Percentiles rank a stretch among this genome's conserved stretches.
phyloP scores from a whole-genome alignment of 2,797 vertebrate species.

The Picus viridis region DNA sequence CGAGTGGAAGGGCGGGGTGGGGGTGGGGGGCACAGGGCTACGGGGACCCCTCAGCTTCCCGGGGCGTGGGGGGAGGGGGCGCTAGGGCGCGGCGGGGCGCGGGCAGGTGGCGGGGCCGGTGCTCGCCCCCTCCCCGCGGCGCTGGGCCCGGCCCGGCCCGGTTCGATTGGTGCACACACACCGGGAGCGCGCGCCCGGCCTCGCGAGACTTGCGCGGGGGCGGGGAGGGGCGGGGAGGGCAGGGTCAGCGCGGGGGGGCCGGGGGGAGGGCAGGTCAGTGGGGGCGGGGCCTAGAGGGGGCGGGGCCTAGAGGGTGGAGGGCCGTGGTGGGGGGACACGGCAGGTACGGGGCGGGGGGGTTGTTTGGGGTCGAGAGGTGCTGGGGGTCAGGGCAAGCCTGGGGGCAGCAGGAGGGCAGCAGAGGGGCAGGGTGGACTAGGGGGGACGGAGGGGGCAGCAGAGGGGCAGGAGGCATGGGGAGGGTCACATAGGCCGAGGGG shows the following conservation, averaged over 20 bases:
- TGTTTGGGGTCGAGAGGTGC: not conserved
- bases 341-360: not conserved
- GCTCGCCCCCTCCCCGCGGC: slow-evolving; percentile 79
- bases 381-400: not conserved
- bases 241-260: not conserved
- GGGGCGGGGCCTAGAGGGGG: not conserved
- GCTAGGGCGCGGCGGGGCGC: too few relatives aligned
- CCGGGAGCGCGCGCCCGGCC: slow-evolving; percentile 92
- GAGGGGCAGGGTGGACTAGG: too few relatives aligned
- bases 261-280: not conserved
- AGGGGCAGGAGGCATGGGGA: not conserved
- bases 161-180: slow-evolving; percentile 90
- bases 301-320: not conserved
- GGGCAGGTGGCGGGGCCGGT: not conserved
- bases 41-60: too few relatives aligned
- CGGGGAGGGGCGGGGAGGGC: not conserved
- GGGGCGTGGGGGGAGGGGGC: not conserved
- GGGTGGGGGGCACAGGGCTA: too few relatives aligned
- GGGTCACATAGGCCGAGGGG: too few relatives aligned
- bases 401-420: not conserved
- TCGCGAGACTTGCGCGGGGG: slow-evolving; percentile 88
- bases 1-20: too few relatives aligned
- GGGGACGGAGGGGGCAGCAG: not conserved
- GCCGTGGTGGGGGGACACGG: not conserved
- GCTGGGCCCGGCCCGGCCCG: slow-evolving; percentile 89